Percentiles rank a stretch among this genome's conserved stretches.
Evolutionary conservation across 2,113 vertebrate genomes (phyloP).

Genomic region (Sinosuthora webbiana): DNA sequence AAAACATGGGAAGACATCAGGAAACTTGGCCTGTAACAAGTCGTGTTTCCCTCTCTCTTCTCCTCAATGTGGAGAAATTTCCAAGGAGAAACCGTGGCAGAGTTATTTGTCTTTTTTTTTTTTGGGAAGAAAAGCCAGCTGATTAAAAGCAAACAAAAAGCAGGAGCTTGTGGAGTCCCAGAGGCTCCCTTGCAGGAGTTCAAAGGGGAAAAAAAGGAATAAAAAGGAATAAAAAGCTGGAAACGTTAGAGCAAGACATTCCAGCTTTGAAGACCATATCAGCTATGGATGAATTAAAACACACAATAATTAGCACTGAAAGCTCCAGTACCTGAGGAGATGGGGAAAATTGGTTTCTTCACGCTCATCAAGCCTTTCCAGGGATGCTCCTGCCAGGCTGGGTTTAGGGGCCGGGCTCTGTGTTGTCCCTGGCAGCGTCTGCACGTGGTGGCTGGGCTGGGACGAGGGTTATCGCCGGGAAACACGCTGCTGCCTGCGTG

Average conservation of each 20-base stretch:
- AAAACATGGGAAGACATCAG: background rate
- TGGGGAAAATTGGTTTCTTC: background rate
- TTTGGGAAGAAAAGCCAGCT: background rate
- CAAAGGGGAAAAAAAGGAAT: background rate
- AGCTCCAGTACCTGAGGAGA: background rate
- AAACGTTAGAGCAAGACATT: background rate
- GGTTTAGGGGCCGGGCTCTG: background rate
- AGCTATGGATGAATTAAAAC: background rate
- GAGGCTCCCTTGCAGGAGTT: conserved; percentile 1
- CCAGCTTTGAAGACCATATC: background rate
- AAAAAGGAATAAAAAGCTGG: background rate
- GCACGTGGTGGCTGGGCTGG: accelerated
- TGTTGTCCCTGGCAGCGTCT: accelerated
- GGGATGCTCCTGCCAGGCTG: background rate
- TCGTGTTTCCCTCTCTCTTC: background rate
- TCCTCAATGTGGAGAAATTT: background rate
- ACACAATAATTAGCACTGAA: background rate
- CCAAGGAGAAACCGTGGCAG: background rate
- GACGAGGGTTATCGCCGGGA: background rate
- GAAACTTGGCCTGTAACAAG: background rate
- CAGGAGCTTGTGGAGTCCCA: background rate
- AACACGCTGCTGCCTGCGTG: background rate
- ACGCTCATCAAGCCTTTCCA: background rate
- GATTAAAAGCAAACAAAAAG: conserved; percentile 51
- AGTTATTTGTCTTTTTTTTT: background rate